Conservation (phyloP, 92 coral and sea anemone species). For the Zoanthus solanderi region DNA sequence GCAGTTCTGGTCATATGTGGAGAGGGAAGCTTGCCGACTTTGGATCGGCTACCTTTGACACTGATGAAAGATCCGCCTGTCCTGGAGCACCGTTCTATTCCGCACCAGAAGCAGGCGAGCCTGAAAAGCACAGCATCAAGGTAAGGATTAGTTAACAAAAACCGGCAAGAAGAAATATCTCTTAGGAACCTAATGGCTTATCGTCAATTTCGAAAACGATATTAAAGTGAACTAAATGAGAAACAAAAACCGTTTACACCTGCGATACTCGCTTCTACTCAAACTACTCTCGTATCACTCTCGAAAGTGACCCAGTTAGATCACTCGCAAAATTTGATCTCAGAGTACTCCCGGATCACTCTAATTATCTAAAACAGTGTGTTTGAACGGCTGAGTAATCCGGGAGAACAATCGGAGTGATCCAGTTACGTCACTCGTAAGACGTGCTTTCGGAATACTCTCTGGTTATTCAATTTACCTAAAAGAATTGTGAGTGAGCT, state of each 20-base stretch:
- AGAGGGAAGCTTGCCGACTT: conserved; percentile 27
- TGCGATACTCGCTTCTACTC: too few relatives aligned
- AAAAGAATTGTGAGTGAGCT: background rate
- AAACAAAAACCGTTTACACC: too few relatives aligned
- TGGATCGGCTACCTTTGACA: conserved; percentile 29
- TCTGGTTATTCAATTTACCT: background rate
- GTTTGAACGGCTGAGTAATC: background rate
- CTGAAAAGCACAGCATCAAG: conserved; percentile 1
- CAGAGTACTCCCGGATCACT: background rate
- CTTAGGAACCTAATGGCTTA: too few relatives aligned
- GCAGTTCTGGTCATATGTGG: conserved; percentile 15
- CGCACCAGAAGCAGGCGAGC: conserved; percentile 12
- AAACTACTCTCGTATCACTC: too few relatives aligned
- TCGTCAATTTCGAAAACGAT: too few relatives aligned
- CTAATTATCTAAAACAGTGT: background rate
- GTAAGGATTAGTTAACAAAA: background rate
- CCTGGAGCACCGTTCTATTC: conserved; percentile 34
- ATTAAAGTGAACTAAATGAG: too few relatives aligned
- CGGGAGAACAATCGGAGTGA: background rate
- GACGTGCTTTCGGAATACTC: background rate
- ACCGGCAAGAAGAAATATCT: too few relatives aligned
- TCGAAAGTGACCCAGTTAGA: background rate
- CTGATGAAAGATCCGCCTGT: background rate
- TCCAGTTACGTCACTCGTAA: background rate
- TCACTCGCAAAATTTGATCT: background rate